A percentile compares a stretch with the other conserved stretches of the same genome.
Conservation (phyloP, 2,888 invertebrate genomes). For the Polia nebulosa region DNA sequence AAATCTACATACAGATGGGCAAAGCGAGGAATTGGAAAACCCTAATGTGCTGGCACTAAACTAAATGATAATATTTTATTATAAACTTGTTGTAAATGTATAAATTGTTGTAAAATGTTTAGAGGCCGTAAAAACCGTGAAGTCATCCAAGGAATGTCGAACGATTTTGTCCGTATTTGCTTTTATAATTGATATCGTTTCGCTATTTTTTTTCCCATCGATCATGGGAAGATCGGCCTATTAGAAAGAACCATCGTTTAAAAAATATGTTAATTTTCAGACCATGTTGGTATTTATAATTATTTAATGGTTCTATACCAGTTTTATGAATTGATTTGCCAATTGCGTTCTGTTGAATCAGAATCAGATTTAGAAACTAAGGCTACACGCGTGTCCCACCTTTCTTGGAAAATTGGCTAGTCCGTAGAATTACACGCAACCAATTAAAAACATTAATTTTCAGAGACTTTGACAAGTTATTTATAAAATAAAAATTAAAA, state of each 20-base stretch:
- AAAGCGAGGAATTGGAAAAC: conserved; percentile 73
- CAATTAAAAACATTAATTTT: conserved; percentile 5
- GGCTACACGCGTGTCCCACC: background rate
- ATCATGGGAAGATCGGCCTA: conserved; percentile 32
- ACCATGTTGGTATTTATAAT: conserved; percentile 36
- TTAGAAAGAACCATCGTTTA: conserved; percentile 34
- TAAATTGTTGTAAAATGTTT: conserved; percentile 43
- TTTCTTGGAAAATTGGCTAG: background rate
- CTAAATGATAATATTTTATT: conserved; percentile 68
- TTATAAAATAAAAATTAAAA: no score
- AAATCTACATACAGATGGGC: conserved; percentile 79
- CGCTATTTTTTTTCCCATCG: conserved; percentile 46
- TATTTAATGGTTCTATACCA: conserved; percentile 24
- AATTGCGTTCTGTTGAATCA: conserved; percentile 25
- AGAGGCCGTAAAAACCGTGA: conserved; percentile 26
- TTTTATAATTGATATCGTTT: conserved; percentile 48
- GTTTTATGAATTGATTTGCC: conserved; percentile 33
- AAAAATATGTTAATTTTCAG: conserved; percentile 39
- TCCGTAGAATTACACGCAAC: background rate
- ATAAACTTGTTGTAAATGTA: conserved; percentile 39
- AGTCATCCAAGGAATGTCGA: conserved; percentile 43
- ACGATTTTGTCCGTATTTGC: conserved; percentile 41
- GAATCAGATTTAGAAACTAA: conserved; percentile 42
- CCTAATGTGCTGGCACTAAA: conserved; percentile 74
- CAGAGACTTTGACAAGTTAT: background rate